Conservation (phyloP, 2,888 invertebrate species). For the Mythimna pallens region DNA sequence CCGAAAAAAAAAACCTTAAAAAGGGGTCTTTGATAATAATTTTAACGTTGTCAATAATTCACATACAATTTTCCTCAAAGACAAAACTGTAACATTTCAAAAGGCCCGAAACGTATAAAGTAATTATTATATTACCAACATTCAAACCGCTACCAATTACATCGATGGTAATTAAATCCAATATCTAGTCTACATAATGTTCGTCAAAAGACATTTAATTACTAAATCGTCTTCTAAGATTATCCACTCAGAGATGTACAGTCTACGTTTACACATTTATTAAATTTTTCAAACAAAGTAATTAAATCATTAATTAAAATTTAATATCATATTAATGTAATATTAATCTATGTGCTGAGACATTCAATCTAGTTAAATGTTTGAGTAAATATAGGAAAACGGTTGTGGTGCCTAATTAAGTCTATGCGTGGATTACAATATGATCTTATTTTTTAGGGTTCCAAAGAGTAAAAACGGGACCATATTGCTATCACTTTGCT, state of each 20-base stretch:
- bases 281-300: slow-evolving; percentile 34
- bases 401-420: slow-evolving; percentile 5
- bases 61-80: not conserved
- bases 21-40: too few species aligned
- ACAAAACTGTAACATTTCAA: not conserved
- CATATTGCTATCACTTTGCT: too few species aligned
- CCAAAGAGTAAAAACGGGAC: too few species aligned
- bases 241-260: not conserved
- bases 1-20: too few species aligned
- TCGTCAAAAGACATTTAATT: slow-evolving; percentile 16
- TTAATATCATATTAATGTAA: slow-evolving; percentile 32
- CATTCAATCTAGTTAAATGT: slow-evolving; percentile 38
- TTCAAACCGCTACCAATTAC: slow-evolving; percentile 10
- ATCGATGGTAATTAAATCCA: slow-evolving; percentile 8
- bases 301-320: slow-evolving; percentile 45
- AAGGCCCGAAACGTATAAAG: not conserved
- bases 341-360: slow-evolving; percentile 18
- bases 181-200: not conserved
- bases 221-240: slow-evolving; percentile 31
- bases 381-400: slow-evolving; percentile 15
- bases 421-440: slow-evolving; percentile 16
- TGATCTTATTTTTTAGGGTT: not conserved
- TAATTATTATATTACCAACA: slow-evolving; percentile 15
- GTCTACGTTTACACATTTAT: not conserved
- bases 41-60: too few species aligned